phyloP scores from a whole-genome alignment of 2,888 invertebrate species.

The Salpingus planirostris region DNA sequence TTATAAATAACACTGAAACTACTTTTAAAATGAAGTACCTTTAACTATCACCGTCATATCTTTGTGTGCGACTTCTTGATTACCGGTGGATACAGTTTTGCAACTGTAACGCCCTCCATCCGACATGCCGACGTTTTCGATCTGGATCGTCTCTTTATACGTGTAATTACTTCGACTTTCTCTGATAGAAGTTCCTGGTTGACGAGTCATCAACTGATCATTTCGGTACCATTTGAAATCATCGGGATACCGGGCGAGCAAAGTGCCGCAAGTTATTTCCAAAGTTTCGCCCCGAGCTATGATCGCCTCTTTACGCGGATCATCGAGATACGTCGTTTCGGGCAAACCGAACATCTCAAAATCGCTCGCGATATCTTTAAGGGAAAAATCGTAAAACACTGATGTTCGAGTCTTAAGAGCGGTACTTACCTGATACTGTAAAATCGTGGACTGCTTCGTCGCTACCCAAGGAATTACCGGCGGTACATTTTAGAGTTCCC shows the following conservation, averaged over 20 bases:
- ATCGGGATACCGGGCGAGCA: constrained; percentile 45
- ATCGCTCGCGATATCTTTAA: constrained; percentile 42
- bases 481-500: constrained; percentile 42
- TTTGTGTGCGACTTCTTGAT: too few species aligned
- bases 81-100: too few species aligned
- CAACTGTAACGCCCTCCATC: too few species aligned
- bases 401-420: background rate
- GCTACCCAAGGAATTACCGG: constrained; percentile 38
- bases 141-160: too few species aligned
- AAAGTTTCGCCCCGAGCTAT: constrained; percentile 49
- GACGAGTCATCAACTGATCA: too few species aligned
- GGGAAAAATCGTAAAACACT: constrained; percentile 3
- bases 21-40: too few species aligned
- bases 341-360: constrained; percentile 42
- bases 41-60: too few species aligned
- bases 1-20: too few species aligned
- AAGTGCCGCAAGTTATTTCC: constrained; percentile 49
- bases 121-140: too few species aligned
- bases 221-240: constrained; percentile 46
- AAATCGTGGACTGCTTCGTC: constrained; percentile 19
- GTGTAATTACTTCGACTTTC: too few species aligned
- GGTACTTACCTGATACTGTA: constrained; percentile 23
- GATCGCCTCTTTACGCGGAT: constrained; percentile 17
- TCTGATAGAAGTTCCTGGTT: too few species aligned
- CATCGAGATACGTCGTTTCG: constrained; percentile 31